Evolutionary conservation across 2,113 vertebrate species (phyloP), one percentile per base, ranked within the genome.

Genomic region (Lagopus leucura): DNA sequence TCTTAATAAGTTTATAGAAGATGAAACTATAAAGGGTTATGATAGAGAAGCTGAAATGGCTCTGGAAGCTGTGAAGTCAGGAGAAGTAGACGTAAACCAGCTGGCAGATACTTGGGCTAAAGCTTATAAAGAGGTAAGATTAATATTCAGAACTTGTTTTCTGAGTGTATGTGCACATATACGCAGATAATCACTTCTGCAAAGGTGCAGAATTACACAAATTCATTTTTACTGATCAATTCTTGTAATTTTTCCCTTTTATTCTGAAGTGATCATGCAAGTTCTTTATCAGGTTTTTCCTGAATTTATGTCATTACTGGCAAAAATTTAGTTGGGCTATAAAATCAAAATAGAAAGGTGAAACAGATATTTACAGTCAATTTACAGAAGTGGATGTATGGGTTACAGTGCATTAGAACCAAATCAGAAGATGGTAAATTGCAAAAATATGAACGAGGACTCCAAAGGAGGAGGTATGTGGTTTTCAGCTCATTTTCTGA

Each of bases 111-210:
- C 97, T 1, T 99, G 99, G 99, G 98, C 98, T 92, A 98, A 98
- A 97, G 97, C 98, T 40, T 99, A 99, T 76, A 96, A 97, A 10
- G 99, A 99, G 98, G 99, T 99, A 92, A 97, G 91, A 63, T 72
- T 73, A 78, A 58, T 71, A 16, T 91, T 69, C 32, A 77, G 19
- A 47, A 43, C 27, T 64, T 87, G 38, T 14, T 88, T 77, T 55
- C 5, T 65, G 36, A 34, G n/a, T 36, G 2, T n/a, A 19, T 69
- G 20, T 60, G 10, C 24, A 8, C 24, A 21, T 63, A 32, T 50
- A 52, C 57, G 27, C 5, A 73, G 25, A 25, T 50, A 50, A 36
- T 57, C 55, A 80, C n/a, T 16, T 27, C 28, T 76, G 36, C 70
- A 45, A 87, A 64, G 40, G 42, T 63, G 25, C 48, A 61, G 17